Percentiles rank a stretch among this genome's conserved stretches.
These are phyloP conservation scores for Diadema setosum DNA, from an alignment of 35 echinoderm and acorn worm species.

Conservation along the genomic window DNA sequence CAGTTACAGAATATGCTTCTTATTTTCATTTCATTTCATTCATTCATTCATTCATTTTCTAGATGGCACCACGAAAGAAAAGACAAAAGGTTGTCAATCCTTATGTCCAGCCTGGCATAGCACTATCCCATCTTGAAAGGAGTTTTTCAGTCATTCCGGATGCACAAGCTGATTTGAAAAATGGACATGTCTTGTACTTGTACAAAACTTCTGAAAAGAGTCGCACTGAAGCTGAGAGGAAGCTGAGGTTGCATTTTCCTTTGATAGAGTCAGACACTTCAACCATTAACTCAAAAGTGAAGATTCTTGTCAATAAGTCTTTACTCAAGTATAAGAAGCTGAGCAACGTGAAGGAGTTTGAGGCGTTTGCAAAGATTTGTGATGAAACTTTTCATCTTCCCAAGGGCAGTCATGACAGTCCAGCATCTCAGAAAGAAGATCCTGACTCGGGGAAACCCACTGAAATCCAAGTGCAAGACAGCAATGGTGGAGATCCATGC, in stretches of 20 bases:
- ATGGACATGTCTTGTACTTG: background rate
- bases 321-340: constrained; percentile 27
- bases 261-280: background rate
- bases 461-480: background rate
- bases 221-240: background rate
- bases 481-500: background rate
- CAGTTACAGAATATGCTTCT: no score
- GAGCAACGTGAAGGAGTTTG: constrained; percentile 43
- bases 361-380: constrained; percentile 36
- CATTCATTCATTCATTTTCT: no score
- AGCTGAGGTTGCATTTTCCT: background rate
- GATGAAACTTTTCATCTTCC: constrained; percentile 27
- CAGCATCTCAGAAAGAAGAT: background rate
- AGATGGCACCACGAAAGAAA: background rate
- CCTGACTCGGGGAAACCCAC: background rate
- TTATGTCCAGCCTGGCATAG: background rate
- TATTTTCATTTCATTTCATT: no score
- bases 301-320: constrained; percentile 21
- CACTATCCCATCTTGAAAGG: background rate
- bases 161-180: background rate
- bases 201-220: background rate
- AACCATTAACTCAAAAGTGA: constrained; percentile 11
- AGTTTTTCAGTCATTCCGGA: background rate
- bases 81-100: background rate
- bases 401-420: background rate